Percentiles rank a stretch among this genome's conserved stretches.
Evolutionary conservation across 2,797 vertebrate genomes (phyloP).

Genomic region (Nyctalus aviator): DNA sequence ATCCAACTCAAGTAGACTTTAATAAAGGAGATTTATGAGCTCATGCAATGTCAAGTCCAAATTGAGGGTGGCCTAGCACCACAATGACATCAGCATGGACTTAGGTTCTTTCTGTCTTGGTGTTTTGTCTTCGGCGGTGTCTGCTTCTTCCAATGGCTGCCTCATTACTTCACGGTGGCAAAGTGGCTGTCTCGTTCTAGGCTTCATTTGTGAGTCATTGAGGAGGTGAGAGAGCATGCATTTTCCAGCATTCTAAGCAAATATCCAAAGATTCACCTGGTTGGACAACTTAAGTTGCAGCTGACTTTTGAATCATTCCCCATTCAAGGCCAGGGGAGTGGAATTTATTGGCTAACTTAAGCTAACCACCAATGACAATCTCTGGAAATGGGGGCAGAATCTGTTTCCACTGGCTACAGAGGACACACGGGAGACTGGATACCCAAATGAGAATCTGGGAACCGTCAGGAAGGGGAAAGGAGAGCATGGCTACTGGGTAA

Average conservation of each 20-base stretch:
- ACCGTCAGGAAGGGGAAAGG: neutral
- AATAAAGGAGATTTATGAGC: slow-evolving; percentile 9
- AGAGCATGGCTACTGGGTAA: neutral
- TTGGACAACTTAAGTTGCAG: neutral
- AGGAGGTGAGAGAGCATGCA: neutral
- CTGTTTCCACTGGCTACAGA: neutral
- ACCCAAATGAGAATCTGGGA: neutral
- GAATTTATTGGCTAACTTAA: slow-evolving; percentile 14
- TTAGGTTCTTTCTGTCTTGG: neutral
- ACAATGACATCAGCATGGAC: neutral
- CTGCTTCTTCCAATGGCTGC: neutral
- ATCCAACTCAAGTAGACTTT: neutral
- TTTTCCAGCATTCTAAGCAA: neutral
- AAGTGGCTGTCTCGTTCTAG: neutral
- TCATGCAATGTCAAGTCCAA: neutral
- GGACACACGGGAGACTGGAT: neutral
- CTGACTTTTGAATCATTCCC: neutral
- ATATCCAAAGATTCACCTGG: neutral
- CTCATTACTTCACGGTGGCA: neutral
- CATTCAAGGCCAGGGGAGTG: neutral
- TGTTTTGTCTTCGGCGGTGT: neutral
- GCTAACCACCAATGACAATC: neutral
- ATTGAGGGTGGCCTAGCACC: neutral
- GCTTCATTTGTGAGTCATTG: neutral
- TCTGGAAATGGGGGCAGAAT: neutral